These are phyloP conservation scores for Bicyclus anynana DNA, from an alignment of 1,140 invertebrate species.

Conservation along the genomic window DNA sequence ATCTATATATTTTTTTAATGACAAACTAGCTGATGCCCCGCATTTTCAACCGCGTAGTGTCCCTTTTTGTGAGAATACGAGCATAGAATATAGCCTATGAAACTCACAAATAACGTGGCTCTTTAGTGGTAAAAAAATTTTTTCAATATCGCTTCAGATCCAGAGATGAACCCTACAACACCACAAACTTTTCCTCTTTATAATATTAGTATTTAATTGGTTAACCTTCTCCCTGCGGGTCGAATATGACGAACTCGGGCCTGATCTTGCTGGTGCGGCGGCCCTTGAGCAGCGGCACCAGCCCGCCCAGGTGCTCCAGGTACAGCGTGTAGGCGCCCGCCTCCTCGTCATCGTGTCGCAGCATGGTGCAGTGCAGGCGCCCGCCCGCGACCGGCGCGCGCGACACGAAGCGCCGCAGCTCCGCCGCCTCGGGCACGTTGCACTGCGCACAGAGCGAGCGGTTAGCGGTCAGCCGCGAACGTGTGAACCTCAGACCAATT, in stretches of 20 bases:
- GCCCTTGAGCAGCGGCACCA: constrained; percentile 97
- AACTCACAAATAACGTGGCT: no score
- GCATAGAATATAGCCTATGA: no score
- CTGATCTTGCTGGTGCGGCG: constrained; percentile 97
- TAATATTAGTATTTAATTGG: background rate
- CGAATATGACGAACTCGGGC: constrained; percentile 98
- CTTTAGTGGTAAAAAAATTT: no score
- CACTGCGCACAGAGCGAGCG: constrained; percentile 86
- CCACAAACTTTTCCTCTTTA: no score
- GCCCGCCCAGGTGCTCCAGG: constrained; percentile 96
- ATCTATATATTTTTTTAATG: no score
- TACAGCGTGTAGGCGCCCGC: constrained; percentile 95
- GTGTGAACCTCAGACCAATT: no score
- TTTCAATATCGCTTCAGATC: no score
- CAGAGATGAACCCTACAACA: background rate
- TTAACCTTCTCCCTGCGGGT: constrained; percentile 92
- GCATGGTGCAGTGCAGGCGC: constrained; percentile 96
- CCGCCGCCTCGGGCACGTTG: constrained; percentile 92
- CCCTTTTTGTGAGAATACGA: no score
- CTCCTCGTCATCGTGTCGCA: constrained; percentile 92
- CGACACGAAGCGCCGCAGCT: constrained; percentile 94
- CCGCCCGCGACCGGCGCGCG: constrained; percentile 90
- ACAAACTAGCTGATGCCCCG: no score
- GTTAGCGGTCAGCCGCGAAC: no score
- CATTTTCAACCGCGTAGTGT: no score